These are phyloP conservation scores for rabbit (Oryctolagus cuniculus) DNA, from an alignment of 2,113 vertebrate genomes.

Conservation along the genomic window mOryCun1.1 NC_091444.1:40504501-40505000, in stretches of 20 bases:
- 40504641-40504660: background rate
- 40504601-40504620: too few relatives aligned
- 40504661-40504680: background rate
- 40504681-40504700: background rate
- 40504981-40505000: background rate
- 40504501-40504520: too few relatives aligned
- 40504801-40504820: background rate
- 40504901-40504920: fast-evolving
- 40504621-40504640: background rate
- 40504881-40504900: fast-evolving
- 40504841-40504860: fast-evolving
- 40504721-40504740: background rate
- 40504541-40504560: too few relatives aligned
- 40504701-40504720: fast-evolving
- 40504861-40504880: background rate
- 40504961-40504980: background rate
- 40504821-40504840: too few relatives aligned
- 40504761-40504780: background rate
- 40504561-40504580: too few relatives aligned
- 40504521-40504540: too few relatives aligned
- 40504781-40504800: background rate
- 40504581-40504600: too few relatives aligned
- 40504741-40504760: fast-evolving
- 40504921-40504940: background rate
- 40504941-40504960: background rate